Evolutionary conservation across 2,888 invertebrate genomes (phyloP), one percentile per base, ranked within the genome.

Genomic region (Entomobrya proxima): DNA sequence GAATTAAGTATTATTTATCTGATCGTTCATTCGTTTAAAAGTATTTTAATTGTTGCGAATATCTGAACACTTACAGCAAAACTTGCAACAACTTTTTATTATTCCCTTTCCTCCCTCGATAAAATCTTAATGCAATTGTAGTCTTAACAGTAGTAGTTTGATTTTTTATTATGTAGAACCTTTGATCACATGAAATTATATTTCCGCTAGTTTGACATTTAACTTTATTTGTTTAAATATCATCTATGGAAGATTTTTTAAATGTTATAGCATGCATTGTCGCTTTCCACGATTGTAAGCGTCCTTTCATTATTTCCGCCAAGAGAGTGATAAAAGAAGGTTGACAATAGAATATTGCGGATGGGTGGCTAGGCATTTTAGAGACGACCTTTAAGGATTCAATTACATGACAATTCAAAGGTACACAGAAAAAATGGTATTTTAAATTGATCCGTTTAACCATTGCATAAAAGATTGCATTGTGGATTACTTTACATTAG

Each of bases 291-390:
- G 15, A 15, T 5, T 44, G 27, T 37, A 52, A 32, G 18, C 30
- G 18, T 35, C 32, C 32, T 50, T 74, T 2, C 27, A 74, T 50
- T 74, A 74, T 52, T 52, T 35, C 52, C 52, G 50, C 74, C 74
- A 74, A 18, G 74, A 32, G 52, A 74, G 74, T 15, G 21, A 74
- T 74, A 74, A 47, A 15, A 27, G 32, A 74, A 74, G 32, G 50
- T 18, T 24, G 15, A 44, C 69, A 44, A 69, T 35, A 13, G 67
- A 40, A 37, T 40, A 40, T 15, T 24, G 30, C 15, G n/a, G 47
- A 30, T 40, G 44, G 44, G 64, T 24, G 40, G 24, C 67, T 40
- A 72, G 21, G 30, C 24, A n/a, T 64, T 72, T 72, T n/a, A n/a
- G 9, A 40, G 30, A 47, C 30, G 72, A 72, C 72, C 47, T 72